These are phyloP conservation scores for Watsonalla cultraria DNA, from an alignment of 2,888 invertebrate genomes.

Conservation along the genomic window DNA sequence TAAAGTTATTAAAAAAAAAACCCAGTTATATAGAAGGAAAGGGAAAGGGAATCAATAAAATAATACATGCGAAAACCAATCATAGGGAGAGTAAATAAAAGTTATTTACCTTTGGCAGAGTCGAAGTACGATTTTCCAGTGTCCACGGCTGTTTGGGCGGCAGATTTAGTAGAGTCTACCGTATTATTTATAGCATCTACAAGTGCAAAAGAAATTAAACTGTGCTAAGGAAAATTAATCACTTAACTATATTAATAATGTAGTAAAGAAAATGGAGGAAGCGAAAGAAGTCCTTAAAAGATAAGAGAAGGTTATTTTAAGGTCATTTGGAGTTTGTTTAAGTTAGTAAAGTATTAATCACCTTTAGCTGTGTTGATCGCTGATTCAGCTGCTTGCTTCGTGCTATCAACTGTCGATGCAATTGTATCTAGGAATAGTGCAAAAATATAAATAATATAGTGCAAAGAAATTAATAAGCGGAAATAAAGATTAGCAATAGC, in stretches of 20 bases:
- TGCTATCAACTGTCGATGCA: slow-evolving; percentile 60
- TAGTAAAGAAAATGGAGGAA: slow-evolving; percentile 4
- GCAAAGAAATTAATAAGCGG: slow-evolving; percentile 5
- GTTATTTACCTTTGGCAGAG: slow-evolving; percentile 44
- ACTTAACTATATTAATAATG: neutral
- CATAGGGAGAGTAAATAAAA: slow-evolving; percentile 10
- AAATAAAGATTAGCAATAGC: neutral
- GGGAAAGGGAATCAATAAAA: neutral
- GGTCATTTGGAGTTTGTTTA: no score
- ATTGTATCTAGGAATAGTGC: slow-evolving; percentile 51
- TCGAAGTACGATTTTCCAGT: slow-evolving; percentile 42
- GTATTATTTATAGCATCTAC: slow-evolving; percentile 48
- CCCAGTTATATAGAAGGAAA: neutral
- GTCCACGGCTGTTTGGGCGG: slow-evolving; percentile 41
- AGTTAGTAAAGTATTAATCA: slow-evolving; percentile 17
- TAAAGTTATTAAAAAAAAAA: neutral
- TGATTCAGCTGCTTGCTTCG: slow-evolving; percentile 68
- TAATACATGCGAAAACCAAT: slow-evolving; percentile 1
- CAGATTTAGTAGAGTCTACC: slow-evolving; percentile 43
- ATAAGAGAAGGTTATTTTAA: no score
- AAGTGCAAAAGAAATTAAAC: slow-evolving; percentile 24
- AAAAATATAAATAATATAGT: slow-evolving; percentile 12
- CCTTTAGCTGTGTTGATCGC: slow-evolving; percentile 68
- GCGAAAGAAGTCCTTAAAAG: neutral
- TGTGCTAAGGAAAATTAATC: slow-evolving; percentile 9